Percentiles rank a stretch among this genome's conserved stretches.
Evolutionary conservation across 1,140 invertebrate genomes (phyloP).

Genomic region (Linepithema humile): DNA sequence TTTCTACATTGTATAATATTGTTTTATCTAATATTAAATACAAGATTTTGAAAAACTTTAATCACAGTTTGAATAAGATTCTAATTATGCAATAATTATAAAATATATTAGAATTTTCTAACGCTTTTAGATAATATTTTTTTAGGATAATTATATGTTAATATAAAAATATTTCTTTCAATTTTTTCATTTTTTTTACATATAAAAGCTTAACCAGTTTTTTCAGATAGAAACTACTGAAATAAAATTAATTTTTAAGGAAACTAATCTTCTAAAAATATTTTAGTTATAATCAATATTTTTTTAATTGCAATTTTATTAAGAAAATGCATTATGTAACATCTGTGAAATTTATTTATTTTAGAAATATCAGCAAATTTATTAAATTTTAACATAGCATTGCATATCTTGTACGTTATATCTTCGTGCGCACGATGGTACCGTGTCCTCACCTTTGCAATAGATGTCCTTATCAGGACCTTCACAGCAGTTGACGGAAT

Average conservation of each 20-base stretch:
- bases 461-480: constrained; percentile 98
- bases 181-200: neutral
- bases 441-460: constrained; percentile 93
- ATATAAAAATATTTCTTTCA: neutral
- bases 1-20: neutral
- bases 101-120: neutral
- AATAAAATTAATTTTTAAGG: neutral
- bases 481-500: constrained; percentile 98
- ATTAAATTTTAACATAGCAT: neutral
- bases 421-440: neutral
- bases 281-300: neutral
- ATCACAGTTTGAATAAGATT: neutral
- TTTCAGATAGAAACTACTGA: neutral
- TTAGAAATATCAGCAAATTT: neutral
- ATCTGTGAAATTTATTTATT: neutral
- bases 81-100: neutral
- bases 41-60: neutral
- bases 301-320: neutral
- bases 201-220: neutral
- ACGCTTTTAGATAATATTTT: neutral
- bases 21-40: neutral
- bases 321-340: neutral
- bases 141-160: neutral
- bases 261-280: neutral
- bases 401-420: constrained; percentile 3